Percentiles rank a stretch among this genome's conserved stretches.
Evolutionary conservation across 2,113 vertebrate genomes (phyloP).

Genomic region (Serinus canaria): DNA sequence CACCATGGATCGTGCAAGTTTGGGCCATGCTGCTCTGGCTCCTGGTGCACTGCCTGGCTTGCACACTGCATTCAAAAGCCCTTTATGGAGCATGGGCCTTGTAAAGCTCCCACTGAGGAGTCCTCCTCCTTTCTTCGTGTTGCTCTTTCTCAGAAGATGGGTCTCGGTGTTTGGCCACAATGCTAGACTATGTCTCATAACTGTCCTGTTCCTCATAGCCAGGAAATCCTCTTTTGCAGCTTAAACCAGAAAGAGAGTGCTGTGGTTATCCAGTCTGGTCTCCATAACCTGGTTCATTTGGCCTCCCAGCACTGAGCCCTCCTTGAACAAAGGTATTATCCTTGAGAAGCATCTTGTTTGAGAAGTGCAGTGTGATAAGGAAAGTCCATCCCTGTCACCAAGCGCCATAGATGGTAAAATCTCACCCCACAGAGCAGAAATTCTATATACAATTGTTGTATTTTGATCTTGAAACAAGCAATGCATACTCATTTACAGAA

Average conservation of each 20-base stretch:
- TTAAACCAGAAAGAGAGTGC: neutral
- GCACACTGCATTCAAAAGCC: fast-evolving
- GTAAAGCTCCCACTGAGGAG: neutral
- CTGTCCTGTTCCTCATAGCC: neutral
- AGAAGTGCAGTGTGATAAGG: neutral
- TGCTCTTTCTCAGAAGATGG: neutral
- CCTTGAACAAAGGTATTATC: neutral
- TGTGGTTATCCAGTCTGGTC: neutral
- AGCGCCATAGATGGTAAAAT: neutral
- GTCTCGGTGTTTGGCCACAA: neutral
- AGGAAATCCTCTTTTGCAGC: neutral
- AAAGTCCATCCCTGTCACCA: neutral
- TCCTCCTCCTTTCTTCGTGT: neutral
- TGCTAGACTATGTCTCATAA: neutral
- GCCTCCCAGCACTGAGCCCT: neutral
- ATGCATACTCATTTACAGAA: neutral
- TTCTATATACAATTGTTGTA: neutral
- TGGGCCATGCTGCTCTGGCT: neutral
- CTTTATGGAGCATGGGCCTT: fast-evolving
- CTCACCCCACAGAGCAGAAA: neutral
- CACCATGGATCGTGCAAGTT: neutral
- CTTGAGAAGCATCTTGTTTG: neutral
- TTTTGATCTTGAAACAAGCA: neutral
- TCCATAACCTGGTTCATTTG: neutral
- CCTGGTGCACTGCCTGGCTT: neutral